phyloP scores from a whole-genome alignment of 2,888 invertebrate species.

The Peribatodes rhomboidaria region DNA sequence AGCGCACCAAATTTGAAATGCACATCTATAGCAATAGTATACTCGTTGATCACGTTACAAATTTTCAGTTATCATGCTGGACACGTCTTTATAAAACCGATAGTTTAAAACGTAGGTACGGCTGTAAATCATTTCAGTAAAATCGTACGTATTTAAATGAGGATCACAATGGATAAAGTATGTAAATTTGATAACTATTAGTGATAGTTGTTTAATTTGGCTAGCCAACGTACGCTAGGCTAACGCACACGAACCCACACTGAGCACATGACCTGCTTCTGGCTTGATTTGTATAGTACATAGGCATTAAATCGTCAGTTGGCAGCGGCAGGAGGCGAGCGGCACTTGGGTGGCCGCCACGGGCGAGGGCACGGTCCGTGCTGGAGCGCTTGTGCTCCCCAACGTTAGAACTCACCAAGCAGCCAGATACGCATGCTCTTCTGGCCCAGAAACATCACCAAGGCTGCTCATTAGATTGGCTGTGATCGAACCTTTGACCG shows the following conservation, averaged over 20 bases:
- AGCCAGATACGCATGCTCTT: slow-evolving; percentile 90
- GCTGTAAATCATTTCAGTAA: too few species aligned
- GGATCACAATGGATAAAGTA: too few species aligned
- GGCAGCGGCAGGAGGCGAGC: slow-evolving; percentile 79
- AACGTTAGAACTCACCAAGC: slow-evolving; percentile 88
- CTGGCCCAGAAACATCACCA: slow-evolving; percentile 88
- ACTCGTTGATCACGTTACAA: not conserved
- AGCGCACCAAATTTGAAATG: not conserved
- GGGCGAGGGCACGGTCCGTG: slow-evolving; percentile 71
- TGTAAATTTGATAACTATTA: too few species aligned
- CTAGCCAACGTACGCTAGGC: not conserved
- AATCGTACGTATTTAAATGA: too few species aligned
- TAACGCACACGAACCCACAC: not conserved
- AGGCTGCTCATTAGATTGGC: slow-evolving; percentile 88
- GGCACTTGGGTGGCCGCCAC: slow-evolving; percentile 72
- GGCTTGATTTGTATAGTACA: slow-evolving; percentile 23
- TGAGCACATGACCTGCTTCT: slow-evolving; percentile 5
- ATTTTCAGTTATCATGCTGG: too few species aligned
- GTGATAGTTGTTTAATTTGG: not conserved
- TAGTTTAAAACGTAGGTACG: too few species aligned
- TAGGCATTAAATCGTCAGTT: slow-evolving; percentile 60
- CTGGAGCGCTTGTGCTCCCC: slow-evolving; percentile 79
- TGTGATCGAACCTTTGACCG: slow-evolving; percentile 89
- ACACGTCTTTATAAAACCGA: too few species aligned
- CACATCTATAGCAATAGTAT: not conserved